Percentiles rank a stretch among this genome's conserved stretches.
phyloP scores from a whole-genome alignment of 1,140 invertebrate genomes.

The Prorops nasuta region DNA sequence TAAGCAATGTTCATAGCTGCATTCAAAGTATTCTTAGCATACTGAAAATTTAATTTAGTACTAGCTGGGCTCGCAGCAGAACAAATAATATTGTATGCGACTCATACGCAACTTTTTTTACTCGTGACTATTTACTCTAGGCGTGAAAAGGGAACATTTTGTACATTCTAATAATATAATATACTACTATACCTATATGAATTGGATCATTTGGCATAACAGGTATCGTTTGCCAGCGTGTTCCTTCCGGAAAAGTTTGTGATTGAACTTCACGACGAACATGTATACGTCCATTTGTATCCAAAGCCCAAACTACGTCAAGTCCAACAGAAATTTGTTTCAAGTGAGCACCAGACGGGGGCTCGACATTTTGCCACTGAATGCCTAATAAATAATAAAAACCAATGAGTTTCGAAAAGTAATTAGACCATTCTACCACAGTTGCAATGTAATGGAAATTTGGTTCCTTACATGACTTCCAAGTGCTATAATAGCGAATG shows the following conservation, averaged over 20 bases:
- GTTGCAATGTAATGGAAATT: no score
- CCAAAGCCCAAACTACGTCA: slow-evolving; percentile 71
- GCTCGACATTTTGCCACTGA: slow-evolving; percentile 65
- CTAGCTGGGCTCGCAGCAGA: no score
- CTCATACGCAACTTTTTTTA: no score
- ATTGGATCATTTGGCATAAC: slow-evolving; percentile 62
- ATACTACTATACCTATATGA: slow-evolving; percentile 51
- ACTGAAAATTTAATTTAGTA: slow-evolving; percentile 25
- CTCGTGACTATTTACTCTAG: no score
- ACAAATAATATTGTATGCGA: no score
- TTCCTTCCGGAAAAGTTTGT: slow-evolving; percentile 71
- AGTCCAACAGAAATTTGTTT: slow-evolving; percentile 74
- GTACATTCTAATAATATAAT: no score
- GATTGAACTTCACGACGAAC: slow-evolving; percentile 67
- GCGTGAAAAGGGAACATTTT: no score
- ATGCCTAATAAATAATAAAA: slow-evolving; percentile 42
- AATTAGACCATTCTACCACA: no score
- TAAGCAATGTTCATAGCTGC: no score
- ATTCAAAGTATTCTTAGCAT: slow-evolving; percentile 29
- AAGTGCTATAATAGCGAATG: no score
- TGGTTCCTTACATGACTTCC: no score
- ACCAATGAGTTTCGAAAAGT: neutral
- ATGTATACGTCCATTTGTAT: slow-evolving; percentile 63
- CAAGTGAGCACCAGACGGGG: slow-evolving; percentile 66
- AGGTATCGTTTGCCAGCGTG: slow-evolving; percentile 67